Conservation (phyloP, 1,140 invertebrate genomes). For the Drosophila ficusphila region DNA sequence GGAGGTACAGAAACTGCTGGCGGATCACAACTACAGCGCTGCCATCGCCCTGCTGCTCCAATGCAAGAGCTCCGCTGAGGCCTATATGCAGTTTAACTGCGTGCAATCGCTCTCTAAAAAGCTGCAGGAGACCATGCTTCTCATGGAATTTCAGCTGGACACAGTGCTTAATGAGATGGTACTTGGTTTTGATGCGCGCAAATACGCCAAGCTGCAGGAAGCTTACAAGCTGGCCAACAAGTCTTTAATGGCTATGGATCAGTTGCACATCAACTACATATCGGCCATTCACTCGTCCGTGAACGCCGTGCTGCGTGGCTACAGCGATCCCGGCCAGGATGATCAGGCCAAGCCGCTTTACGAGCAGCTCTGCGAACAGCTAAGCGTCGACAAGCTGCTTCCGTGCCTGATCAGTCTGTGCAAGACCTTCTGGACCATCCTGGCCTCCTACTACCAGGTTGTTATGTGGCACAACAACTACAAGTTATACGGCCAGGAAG, state of each 20-base stretch:
- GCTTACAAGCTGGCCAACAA: conserved; percentile 95
- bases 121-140: conserved; percentile 95
- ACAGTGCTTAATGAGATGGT: conserved; percentile 92
- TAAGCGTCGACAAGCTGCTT: conserved; percentile 92
- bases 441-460: conserved; percentile 92
- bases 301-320: conserved; percentile 90
- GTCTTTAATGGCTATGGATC: conserved; percentile 96
- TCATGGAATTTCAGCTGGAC: conserved; percentile 96
- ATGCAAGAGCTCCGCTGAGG: conserved; percentile 93
- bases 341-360: conserved; percentile 89
- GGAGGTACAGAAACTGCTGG: conserved; percentile 91
- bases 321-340: conserved; percentile 86
- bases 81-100: conserved; percentile 93
- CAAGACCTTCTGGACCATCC: conserved; percentile 92
- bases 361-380: conserved; percentile 90
- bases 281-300: conserved; percentile 96
- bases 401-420: conserved; percentile 92
- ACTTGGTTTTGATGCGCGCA: conserved; percentile 89
- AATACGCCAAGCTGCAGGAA: conserved; percentile 91
- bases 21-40: conserved; percentile 93
- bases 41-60: conserved; percentile 95
- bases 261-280: conserved; percentile 97
- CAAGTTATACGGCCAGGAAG: conserved; percentile 83
- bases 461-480: conserved; percentile 91
- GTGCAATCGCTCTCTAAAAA: conserved; percentile 93